These are phyloP conservation scores for Cynodonichthys magdalenae DNA, from an alignment of 2,797 vertebrate species.

Conservation along the genomic window DNA sequence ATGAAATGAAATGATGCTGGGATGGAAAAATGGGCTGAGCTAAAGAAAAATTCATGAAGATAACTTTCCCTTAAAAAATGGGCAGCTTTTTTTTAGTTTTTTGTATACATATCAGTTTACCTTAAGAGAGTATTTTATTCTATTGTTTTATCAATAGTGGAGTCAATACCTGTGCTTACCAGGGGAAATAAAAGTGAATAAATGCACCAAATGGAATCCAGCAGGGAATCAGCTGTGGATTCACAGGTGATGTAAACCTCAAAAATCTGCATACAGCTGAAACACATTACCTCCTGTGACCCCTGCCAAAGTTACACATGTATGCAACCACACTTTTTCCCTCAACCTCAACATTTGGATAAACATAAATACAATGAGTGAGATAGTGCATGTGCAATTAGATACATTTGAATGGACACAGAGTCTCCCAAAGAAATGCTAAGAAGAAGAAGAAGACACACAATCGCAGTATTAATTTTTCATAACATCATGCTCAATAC, in stretches of 20 bases:
- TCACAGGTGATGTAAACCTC: slow-evolving; percentile 39
- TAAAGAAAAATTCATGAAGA: slow-evolving; percentile 4
- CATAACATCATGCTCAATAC: slow-evolving; percentile 85
- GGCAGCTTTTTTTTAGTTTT: slow-evolving; percentile 43
- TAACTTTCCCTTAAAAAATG: slow-evolving; percentile 11
- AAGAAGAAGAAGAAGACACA: slow-evolving; percentile 62
- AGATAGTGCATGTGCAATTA: slow-evolving; percentile 15
- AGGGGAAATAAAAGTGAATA: slow-evolving; percentile 57
- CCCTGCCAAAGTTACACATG: slow-evolving; percentile 19
- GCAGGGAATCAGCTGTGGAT: slow-evolving; percentile 41
- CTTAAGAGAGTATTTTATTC: slow-evolving; percentile 65
- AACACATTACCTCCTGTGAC: slow-evolving; percentile 28
- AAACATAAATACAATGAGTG: slow-evolving; percentile 31
- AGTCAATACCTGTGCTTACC: slow-evolving; percentile 72
- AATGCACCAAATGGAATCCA: slow-evolving; percentile 65
- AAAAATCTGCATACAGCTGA: slow-evolving; percentile 40
- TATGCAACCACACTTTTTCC: slow-evolving; percentile 14
- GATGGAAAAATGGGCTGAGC: slow-evolving; percentile 15
- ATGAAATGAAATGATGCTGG: slow-evolving; percentile 58
- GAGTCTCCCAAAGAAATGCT: slow-evolving; percentile 42
- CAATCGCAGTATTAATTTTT: slow-evolving; percentile 82
- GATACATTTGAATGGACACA: slow-evolving; percentile 34
- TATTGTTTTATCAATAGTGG: slow-evolving; percentile 81
- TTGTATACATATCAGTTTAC: slow-evolving; percentile 58
- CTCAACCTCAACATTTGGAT: slow-evolving; percentile 8